These are phyloP conservation scores for Corynorhinus townsendii DNA, from an alignment of 2,113 vertebrate species.

Conservation along the genomic window DNA sequence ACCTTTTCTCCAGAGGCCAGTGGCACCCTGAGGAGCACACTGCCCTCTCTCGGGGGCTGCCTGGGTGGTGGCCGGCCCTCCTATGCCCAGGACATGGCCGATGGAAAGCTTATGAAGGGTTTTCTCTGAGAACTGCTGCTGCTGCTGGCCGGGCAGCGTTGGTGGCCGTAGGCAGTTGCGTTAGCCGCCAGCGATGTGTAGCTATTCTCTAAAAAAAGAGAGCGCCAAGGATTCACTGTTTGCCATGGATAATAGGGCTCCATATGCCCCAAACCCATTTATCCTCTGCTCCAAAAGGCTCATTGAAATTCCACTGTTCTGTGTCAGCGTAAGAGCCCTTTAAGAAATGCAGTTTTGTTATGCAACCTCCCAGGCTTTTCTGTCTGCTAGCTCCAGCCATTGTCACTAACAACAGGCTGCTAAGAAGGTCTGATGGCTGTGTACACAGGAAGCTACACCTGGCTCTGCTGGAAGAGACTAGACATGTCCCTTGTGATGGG, in stretches of 20 bases:
- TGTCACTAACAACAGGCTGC: background rate
- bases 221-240: background rate
- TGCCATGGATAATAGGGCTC: background rate
- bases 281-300: background rate
- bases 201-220: background rate
- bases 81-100: background rate
- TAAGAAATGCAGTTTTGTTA: background rate
- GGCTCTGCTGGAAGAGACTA: background rate
- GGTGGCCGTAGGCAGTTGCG: accelerated
- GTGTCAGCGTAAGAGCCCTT: background rate
- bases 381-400: background rate
- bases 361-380: background rate
- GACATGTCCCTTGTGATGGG: background rate
- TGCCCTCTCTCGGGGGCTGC: background rate
- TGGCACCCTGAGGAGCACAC: background rate
- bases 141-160: too few species aligned
- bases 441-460: background rate
- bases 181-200: background rate
- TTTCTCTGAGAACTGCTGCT: background rate
- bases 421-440: background rate
- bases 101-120: background rate
- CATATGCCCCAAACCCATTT: background rate
- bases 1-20: background rate
- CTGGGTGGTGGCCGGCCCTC: background rate
- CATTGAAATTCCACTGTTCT: background rate